Conservation (phyloP, 2,888 invertebrate species). For the Stenodema calcarata region DNA sequence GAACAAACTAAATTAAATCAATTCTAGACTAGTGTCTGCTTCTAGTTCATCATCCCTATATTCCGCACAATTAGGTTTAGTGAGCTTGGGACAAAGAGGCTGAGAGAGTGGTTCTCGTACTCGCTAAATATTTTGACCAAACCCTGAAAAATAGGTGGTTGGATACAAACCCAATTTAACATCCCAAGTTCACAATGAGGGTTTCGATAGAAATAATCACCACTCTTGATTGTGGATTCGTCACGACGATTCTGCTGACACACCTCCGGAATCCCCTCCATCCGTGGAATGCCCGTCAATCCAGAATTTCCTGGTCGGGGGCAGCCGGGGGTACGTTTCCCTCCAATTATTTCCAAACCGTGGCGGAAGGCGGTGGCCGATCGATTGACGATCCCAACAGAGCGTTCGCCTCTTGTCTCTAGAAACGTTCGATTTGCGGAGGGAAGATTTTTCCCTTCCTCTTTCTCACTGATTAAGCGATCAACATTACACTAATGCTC, state of each 20-base stretch:
- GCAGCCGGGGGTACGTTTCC: background rate
- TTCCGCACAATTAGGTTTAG: no score
- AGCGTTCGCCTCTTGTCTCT: conserved; percentile 11
- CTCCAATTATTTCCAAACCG: background rate
- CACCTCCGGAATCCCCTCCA: background rate
- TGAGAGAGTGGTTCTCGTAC: no score
- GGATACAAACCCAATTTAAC: no score
- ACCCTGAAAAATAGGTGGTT: no score
- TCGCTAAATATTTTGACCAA: no score
- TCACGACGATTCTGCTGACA: background rate
- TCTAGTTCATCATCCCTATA: no score
- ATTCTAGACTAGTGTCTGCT: no score
- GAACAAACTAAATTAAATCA: no score
- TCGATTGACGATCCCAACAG: background rate
- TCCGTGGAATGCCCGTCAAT: background rate
- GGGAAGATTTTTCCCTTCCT: background rate
- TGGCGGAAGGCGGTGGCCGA: background rate
- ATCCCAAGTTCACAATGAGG: background rate
- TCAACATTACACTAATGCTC: conserved; percentile 48
- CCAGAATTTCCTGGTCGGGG: background rate
- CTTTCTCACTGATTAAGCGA: conserved; percentile 39
- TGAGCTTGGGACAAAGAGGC: no score
- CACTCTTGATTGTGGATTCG: background rate
- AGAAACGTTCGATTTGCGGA: background rate
- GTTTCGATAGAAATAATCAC: background rate